Evolutionary conservation across 2,888 invertebrate species (phyloP).

Genomic region (Coleophora deauratella): DNA sequence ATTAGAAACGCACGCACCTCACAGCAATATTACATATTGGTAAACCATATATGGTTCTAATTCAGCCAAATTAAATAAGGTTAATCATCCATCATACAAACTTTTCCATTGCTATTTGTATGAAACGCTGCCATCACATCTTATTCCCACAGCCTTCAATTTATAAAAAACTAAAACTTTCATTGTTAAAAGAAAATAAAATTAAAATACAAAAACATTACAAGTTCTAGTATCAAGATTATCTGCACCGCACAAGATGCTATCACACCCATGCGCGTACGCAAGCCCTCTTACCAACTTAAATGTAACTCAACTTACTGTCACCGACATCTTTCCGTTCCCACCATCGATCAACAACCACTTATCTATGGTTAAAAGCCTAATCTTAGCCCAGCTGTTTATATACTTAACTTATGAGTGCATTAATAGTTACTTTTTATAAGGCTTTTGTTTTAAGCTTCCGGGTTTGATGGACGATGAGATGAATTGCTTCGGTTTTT

Average conservation of each 20-base stretch:
- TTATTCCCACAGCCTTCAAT: too few species aligned
- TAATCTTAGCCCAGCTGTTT: slow-evolving; percentile 55
- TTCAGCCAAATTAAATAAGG: too few species aligned
- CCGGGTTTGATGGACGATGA: slow-evolving; percentile 20
- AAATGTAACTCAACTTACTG: slow-evolving; percentile 67
- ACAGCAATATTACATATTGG: too few species aligned
- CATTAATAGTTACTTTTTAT: slow-evolving; percentile 23
- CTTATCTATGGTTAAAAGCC: slow-evolving; percentile 63
- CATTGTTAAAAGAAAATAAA: too few species aligned
- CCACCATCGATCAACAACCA: slow-evolving; percentile 66
- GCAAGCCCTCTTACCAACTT: slow-evolving; percentile 50
- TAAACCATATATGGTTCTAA: too few species aligned
- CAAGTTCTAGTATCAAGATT: slow-evolving; percentile 36
- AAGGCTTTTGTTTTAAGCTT: slow-evolving; percentile 27
- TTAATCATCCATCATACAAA: too few species aligned
- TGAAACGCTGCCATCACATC: too few species aligned
- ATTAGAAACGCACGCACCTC: too few species aligned
- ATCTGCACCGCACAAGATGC: slow-evolving; percentile 27
- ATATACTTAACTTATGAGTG: slow-evolving; percentile 32
- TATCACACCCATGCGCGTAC: slow-evolving; percentile 55
- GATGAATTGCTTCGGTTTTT: not conserved
- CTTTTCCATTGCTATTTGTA: too few species aligned
- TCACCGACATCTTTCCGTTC: slow-evolving; percentile 56
- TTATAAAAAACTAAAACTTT: too few species aligned
- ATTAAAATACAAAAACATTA: slow-evolving; percentile 10